Conservation (phyloP, 2,797 vertebrate genomes). For the Pangasius larnaudii region DNA sequence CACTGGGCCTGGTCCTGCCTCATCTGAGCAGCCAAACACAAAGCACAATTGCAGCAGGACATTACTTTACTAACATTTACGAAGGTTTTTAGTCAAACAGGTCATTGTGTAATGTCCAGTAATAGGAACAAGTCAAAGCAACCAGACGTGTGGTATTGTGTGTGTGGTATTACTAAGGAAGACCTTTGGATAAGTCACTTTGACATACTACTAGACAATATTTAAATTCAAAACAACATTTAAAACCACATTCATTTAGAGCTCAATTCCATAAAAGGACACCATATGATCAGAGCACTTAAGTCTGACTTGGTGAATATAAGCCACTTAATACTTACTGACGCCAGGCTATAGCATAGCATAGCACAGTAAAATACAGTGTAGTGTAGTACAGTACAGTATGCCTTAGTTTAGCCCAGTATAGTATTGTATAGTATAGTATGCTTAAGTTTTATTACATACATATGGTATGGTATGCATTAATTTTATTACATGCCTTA, state of each 20-base stretch:
- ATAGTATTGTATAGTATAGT: not conserved
- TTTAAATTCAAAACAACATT: not conserved
- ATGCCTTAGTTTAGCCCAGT: not conserved
- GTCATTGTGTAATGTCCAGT: not conserved
- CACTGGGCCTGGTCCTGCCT: conserved; percentile 81
- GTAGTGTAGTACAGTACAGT: not conserved
- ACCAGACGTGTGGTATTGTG: not conserved
- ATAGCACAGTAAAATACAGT: not conserved
- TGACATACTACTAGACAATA: not conserved
- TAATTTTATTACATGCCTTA: too few species aligned
- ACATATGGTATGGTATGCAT: too few species aligned
- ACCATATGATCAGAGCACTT: not conserved
- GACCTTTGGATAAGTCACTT: not conserved
- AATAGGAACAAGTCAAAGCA: not conserved
- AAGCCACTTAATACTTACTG: not conserved
- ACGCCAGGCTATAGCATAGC: not conserved
- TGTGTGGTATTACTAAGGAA: too few species aligned
- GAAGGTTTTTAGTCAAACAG: not conserved
- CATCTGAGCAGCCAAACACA: conserved; percentile 70
- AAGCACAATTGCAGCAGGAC: not conserved
- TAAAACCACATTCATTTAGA: not conserved
- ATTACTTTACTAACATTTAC: not conserved
- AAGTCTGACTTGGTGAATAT: not conserved
- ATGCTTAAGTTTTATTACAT: not conserved
- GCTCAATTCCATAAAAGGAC: not conserved